Conservation (phyloP, 2,797 vertebrate species). For the Choloepus didactylus region DNA sequence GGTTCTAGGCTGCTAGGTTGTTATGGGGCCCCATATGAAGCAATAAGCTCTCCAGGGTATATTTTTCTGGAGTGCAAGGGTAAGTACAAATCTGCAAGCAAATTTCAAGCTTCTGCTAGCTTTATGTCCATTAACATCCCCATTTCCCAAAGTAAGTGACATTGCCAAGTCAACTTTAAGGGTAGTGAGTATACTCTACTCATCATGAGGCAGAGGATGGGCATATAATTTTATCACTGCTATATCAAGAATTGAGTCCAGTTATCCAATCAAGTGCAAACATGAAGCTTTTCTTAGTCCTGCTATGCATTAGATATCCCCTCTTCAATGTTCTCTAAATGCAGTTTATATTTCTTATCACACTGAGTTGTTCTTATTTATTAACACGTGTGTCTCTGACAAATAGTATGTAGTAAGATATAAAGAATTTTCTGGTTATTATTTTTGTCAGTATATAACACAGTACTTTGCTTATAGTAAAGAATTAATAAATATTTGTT, state of each 20-base stretch:
- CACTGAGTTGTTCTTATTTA: background rate
- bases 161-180: background rate
- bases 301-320: background rate
- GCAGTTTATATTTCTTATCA: background rate
- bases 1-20: background rate
- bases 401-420: background rate
- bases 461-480: background rate
- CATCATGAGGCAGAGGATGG: background rate
- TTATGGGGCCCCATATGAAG: background rate
- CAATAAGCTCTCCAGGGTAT: background rate
- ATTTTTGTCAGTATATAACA: background rate
- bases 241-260: background rate
- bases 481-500: background rate
- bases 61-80: background rate
- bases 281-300: background rate
- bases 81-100: background rate
- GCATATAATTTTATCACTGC: background rate
- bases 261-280: background rate
- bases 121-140: background rate
- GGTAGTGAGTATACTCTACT: background rate
- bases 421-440: background rate
- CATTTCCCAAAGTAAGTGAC: background rate
- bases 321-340: conserved; percentile 15
- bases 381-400: background rate
- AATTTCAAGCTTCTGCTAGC: background rate